These are phyloP conservation scores for Dioctria rufipes DNA, from an alignment of 2,888 invertebrate genomes.

Conservation along the genomic window DNA sequence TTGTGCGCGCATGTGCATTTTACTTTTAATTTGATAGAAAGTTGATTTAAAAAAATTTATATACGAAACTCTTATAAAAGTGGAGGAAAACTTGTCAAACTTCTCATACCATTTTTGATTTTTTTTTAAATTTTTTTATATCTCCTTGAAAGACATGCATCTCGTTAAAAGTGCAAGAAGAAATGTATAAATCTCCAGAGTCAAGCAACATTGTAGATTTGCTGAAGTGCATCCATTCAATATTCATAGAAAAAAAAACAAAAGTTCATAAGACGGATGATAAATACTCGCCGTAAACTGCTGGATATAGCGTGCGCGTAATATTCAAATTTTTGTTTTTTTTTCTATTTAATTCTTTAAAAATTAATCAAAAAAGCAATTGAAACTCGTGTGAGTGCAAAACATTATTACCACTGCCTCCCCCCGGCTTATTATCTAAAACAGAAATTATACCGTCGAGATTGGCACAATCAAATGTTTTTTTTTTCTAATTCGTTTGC, in stretches of 20 bases:
- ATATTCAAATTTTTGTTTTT: not conserved
- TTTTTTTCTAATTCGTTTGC: not conserved
- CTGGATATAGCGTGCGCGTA: slow-evolving; percentile 23
- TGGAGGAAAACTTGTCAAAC: slow-evolving; percentile 23
- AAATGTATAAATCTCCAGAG: not conserved
- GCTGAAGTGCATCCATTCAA: slow-evolving; percentile 19
- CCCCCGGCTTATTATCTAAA: not conserved
- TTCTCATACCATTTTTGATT: not conserved
- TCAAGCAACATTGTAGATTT: not conserved
- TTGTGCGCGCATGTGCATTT: slow-evolving; percentile 38
- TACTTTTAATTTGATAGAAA: slow-evolving; percentile 46
- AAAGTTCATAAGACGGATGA: not conserved
- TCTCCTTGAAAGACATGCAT: slow-evolving; percentile 19
- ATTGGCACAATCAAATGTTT: not conserved
- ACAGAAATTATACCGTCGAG: not conserved
- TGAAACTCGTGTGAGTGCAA: not conserved
- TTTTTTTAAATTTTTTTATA: not conserved
- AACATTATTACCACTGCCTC: not conserved
- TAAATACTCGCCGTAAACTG: slow-evolving; percentile 2
- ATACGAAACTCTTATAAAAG: slow-evolving; percentile 5
- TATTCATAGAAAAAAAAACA: not conserved
- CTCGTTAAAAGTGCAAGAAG: slow-evolving; percentile 34
- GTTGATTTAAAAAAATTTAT: slow-evolving; percentile 26
- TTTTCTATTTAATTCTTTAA: not conserved
- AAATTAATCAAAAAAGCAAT: slow-evolving; percentile 3